Conservation (phyloP, 2,888 invertebrate species). For the Drosophila mettleri region DNA sequence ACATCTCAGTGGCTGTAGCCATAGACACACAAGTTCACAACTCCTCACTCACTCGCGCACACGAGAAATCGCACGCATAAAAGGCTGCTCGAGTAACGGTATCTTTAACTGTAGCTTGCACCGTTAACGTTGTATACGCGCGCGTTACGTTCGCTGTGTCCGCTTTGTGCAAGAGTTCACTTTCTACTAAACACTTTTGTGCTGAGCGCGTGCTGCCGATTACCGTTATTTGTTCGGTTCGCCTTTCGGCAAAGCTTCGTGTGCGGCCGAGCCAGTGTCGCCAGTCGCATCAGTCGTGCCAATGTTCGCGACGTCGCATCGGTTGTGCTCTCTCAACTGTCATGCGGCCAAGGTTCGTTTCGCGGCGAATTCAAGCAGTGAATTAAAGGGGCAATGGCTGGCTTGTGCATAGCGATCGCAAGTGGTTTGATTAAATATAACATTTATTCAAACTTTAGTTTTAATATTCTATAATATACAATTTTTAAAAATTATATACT, state of each 20-base stretch:
- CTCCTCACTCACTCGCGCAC: neutral
- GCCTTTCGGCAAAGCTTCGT: conserved; percentile 39
- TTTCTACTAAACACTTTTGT: conserved; percentile 84
- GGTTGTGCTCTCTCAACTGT: conserved; percentile 35
- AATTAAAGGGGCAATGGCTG: neutral
- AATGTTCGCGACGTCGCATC: conserved; percentile 7
- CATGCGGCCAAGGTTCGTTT: conserved; percentile 12
- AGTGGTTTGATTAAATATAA: neutral
- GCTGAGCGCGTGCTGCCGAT: conserved; percentile 62
- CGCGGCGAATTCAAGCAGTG: conserved; percentile 27
- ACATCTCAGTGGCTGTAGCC: neutral
- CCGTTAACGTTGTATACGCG: conserved; percentile 54
- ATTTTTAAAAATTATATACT: no score
- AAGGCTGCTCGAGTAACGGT: neutral
- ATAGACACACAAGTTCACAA: no score
- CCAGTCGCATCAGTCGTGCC: conserved; percentile 32
- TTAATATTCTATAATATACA: no score
- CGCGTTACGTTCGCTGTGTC: conserved; percentile 79
- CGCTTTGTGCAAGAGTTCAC: conserved; percentile 84
- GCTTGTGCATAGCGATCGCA: conserved; percentile 6
- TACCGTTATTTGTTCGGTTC: conserved; percentile 32
- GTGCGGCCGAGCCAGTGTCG: conserved; percentile 12
- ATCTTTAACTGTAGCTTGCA: conserved; percentile 17
- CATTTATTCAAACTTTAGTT: no score
- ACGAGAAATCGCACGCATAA: neutral